Conservation (phyloP, 1,140 invertebrate species). For the Trichonephila inaurata region DNA sequence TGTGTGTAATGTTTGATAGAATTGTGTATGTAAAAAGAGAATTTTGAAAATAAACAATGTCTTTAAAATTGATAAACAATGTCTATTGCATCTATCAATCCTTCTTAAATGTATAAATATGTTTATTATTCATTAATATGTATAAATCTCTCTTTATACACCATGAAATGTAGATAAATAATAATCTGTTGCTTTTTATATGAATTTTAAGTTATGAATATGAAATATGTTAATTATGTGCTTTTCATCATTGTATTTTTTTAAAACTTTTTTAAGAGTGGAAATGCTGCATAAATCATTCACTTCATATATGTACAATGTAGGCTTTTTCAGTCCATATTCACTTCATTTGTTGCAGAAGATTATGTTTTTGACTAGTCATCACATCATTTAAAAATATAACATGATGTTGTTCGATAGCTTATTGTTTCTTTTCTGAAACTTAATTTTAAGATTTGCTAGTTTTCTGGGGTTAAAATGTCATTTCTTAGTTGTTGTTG, state of each 20-base stretch:
- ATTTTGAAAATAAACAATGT: too few species aligned
- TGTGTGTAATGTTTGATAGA: too few species aligned
- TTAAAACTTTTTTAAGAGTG: background rate
- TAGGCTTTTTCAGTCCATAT: background rate
- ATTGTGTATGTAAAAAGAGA: too few species aligned
- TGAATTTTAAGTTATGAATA: background rate
- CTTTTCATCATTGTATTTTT: background rate
- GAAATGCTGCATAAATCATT: background rate
- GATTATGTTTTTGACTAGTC: constrained; percentile 5
- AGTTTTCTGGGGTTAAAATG: too few species aligned
- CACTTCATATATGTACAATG: background rate
- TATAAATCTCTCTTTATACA: background rate
- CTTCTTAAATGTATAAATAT: background rate
- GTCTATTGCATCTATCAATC: background rate
- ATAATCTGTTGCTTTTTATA: constrained; percentile 20
- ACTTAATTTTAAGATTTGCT: background rate
- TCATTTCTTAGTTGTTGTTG: too few species aligned
- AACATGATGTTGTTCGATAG: background rate
- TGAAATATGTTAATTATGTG: constrained; percentile 18
- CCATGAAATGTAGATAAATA: constrained; percentile 6
- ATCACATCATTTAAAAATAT: background rate
- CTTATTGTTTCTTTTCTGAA: background rate
- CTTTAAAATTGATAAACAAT: background rate
- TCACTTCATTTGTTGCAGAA: background rate
- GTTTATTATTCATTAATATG: background rate